A percentile compares a stretch with the other conserved stretches of the same genome.
These are phyloP conservation scores for Carassius gibelio DNA, from an alignment of 2,113 vertebrate genomes.

Conservation along the genomic window DNA sequence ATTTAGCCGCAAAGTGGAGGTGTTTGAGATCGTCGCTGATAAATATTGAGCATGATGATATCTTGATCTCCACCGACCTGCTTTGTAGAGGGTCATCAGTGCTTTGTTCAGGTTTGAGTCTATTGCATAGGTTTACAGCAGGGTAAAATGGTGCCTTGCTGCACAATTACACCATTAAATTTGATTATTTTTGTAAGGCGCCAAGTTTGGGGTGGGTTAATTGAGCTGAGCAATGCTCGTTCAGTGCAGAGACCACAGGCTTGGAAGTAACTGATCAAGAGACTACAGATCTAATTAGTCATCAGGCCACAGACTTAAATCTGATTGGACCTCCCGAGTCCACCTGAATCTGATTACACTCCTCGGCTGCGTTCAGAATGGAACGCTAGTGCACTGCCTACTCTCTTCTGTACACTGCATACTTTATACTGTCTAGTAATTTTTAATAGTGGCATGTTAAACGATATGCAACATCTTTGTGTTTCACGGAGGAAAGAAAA, in stretches of 20 bases:
- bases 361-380: neutral
- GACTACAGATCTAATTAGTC: constrained; percentile 25
- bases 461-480: neutral
- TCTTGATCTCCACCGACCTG: constrained; percentile 48
- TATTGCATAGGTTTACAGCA: neutral
- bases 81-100: constrained; percentile 17
- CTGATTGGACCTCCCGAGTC: constrained; percentile 25
- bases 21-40: constrained; percentile 46
- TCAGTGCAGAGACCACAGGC: constrained; percentile 33
- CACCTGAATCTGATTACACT: constrained; percentile 23
- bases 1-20: constrained; percentile 54
- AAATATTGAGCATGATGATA: constrained; percentile 47
- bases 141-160: neutral
- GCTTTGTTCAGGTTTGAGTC: constrained; percentile 12
- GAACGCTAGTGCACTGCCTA: neutral
- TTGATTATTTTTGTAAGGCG: constrained; percentile 15
- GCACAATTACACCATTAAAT: constrained; percentile 40
- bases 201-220: constrained; percentile 16
- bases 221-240: constrained; percentile 23
- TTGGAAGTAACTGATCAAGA: constrained; percentile 35
- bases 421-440: neutral
- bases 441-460: neutral
- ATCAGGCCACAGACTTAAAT: constrained; percentile 22
- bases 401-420: neutral
- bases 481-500: neutral